Evolutionary conservation across 2,797 vertebrate genomes (phyloP), one percentile per base, ranked within the genome.

Genomic region (Sebastes vulpes): DNA sequence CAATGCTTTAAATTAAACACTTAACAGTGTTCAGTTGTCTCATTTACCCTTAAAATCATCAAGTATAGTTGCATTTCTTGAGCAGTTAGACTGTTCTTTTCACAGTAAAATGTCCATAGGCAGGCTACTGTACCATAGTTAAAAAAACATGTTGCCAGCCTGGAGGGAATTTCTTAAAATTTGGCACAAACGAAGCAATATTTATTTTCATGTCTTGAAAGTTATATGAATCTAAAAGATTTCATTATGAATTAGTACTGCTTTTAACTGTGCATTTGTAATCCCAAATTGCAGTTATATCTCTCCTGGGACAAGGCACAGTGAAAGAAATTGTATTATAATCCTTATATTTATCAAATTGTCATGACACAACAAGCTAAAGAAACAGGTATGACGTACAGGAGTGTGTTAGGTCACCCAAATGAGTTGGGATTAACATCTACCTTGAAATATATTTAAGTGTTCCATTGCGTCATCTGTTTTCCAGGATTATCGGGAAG

Each of bases 401-500:
- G 12, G 3, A 16, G 23, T 25, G 12, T 10, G 58, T 67, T 5
- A 9, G 28, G 16, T 21, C 29, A 46, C 35, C 9, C 38, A 38
- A 16, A 21, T 6, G 4, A n/a, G 32, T 65, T 12, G 4, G 31
- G 66, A 83, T 80, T 66, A 69, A 35, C 21, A 1, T 32, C 6
- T 8, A 32, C 31, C 75, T 64, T 32, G n/a, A 79, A 83, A 85
- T 78, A 69, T 82, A 85, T 42, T 4, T 16, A 69, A 79, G 11
- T 4, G 12, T 56, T 75, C 53, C 9, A 2, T 82, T 68, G 12
- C n/a, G 5, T 75, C 61, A 9, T 75, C 31, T 31, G 4, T 79
- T 76, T 81, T 84, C 66, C 92, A 99, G 98, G 98, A 99, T 99
- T 86, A 96, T 97, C 3, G 98, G 98, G 48, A 98, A 98, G 90